phyloP scores from a whole-genome alignment of 2,797 vertebrate genomes.

The Smutsia gigantea region DNA sequence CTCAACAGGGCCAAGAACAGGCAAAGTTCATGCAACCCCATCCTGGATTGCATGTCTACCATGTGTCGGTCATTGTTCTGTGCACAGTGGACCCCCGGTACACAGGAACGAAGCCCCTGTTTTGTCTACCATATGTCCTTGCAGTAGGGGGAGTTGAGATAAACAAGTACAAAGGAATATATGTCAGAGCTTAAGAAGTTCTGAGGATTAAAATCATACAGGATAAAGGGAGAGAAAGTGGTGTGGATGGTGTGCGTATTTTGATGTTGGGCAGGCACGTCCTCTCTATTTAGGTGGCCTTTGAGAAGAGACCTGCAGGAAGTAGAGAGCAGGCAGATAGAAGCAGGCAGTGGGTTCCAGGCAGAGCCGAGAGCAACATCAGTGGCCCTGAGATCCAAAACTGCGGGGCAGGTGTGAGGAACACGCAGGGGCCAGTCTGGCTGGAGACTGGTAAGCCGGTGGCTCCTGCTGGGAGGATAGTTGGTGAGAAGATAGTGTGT shows the following conservation, averaged over 20 bases:
- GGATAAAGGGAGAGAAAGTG: background rate
- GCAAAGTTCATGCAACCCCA: background rate
- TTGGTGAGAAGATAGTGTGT: background rate
- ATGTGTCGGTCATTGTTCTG: too few relatives aligned
- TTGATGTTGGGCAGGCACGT: too few relatives aligned
- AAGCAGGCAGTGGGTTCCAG: too few relatives aligned
- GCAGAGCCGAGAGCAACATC: background rate
- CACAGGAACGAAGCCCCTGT: background rate
- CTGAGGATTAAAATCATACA: too few relatives aligned
- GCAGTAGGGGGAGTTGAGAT: background rate
- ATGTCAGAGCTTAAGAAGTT: background rate
- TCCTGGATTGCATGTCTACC: background rate
- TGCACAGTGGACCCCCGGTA: too few relatives aligned
- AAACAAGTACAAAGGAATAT: background rate
- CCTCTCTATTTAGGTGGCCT: background rate
- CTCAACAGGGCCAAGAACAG: background rate
- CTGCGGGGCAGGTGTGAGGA: background rate
- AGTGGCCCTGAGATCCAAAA: background rate
- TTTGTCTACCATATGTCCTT: background rate
- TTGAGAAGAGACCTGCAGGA: background rate
- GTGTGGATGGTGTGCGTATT: too few relatives aligned
- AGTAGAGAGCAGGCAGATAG: background rate
- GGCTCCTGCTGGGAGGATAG: background rate
- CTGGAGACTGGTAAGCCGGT: fast-evolving
- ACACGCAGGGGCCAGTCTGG: fast-evolving